A percentile compares a stretch with the other conserved stretches of the same genome.
phyloP scores from a whole-genome alignment of 92 coral and sea anemone species.

The Siderastrea radians region DNA sequence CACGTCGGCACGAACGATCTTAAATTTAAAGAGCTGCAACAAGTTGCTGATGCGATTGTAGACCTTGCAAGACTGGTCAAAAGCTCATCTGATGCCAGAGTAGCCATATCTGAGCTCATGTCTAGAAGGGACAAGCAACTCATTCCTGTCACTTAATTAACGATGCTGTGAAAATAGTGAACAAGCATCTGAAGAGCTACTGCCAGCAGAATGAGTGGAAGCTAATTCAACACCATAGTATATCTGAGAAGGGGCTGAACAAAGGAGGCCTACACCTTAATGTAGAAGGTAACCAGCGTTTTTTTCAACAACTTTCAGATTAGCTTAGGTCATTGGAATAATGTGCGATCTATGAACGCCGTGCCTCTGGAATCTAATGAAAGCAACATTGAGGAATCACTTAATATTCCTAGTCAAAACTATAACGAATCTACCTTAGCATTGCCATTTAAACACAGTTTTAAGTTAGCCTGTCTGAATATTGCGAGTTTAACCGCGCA shows the following conservation, averaged over 20 bases:
- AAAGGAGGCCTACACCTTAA: slow-evolving; percentile 50
- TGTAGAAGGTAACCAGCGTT: slow-evolving; percentile 30
- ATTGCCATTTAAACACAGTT: slow-evolving; percentile 29
- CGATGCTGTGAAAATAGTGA: slow-evolving; percentile 53
- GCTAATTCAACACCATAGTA: slow-evolving; percentile 38
- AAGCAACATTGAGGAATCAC: slow-evolving; percentile 26
- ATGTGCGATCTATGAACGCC: slow-evolving; percentile 31
- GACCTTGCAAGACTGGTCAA: slow-evolving; percentile 52
- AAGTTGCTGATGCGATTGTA: slow-evolving; percentile 62
- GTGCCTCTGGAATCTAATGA: slow-evolving; percentile 19
- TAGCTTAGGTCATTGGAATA: slow-evolving; percentile 7
- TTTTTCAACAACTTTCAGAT: neutral
- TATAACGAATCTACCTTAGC: slow-evolving; percentile 17
- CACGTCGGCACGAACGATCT: slow-evolving; percentile 61
- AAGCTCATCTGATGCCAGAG: slow-evolving; percentile 33
- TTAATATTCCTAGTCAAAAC: neutral
- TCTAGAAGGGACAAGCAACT: slow-evolving; percentile 28
- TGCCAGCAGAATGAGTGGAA: slow-evolving; percentile 44
- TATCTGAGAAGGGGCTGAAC: slow-evolving; percentile 40
- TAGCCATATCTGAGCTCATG: slow-evolving; percentile 54
- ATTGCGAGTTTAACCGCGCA: slow-evolving; percentile 20
- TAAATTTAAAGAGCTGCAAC: slow-evolving; percentile 35
- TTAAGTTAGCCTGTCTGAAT: slow-evolving; percentile 39
- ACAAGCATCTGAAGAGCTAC: slow-evolving; percentile 51
- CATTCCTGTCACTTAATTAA: no score